Conservation (phyloP, 1,140 invertebrate genomes). For the Drosophila takahashii region DNA sequence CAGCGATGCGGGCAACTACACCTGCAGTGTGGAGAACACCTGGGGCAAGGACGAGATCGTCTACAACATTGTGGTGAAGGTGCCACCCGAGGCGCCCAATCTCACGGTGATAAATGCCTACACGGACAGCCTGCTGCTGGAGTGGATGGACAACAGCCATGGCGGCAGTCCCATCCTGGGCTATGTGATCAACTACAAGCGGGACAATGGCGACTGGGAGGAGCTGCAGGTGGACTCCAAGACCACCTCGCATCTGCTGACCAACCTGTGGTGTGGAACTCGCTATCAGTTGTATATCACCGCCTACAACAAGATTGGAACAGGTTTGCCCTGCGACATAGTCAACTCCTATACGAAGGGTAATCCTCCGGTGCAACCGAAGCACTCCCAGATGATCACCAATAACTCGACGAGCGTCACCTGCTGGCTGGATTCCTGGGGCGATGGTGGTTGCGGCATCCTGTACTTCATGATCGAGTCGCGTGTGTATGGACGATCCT, state of each 20-base stretch:
- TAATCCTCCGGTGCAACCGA: conserved; percentile 91
- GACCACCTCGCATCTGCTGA: conserved; percentile 90
- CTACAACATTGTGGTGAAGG: conserved; percentile 89
- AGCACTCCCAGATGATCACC: conserved; percentile 92
- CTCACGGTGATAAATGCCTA: conserved; percentile 89
- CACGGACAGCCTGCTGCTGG: conserved; percentile 89
- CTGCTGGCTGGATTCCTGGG: conserved; percentile 94
- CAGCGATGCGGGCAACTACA: conserved; percentile 95
- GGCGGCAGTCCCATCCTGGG: conserved; percentile 90
- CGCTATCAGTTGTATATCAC: conserved; percentile 95
- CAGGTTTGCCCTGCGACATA: conserved; percentile 94
- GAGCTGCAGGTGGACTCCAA: conserved; percentile 92
- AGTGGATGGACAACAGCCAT: conserved; percentile 89
- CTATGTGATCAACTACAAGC: conserved; percentile 94
- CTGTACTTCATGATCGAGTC: conserved; percentile 94
- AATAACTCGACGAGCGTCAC: conserved; percentile 95
- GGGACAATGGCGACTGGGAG: conserved; percentile 95
- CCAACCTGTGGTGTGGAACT: conserved; percentile 94
- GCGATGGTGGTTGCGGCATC: conserved; percentile 95
- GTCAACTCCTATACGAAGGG: conserved; percentile 93
- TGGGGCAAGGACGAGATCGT: conserved; percentile 94
- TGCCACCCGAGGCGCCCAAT: conserved; percentile 89
- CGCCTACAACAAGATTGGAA: conserved; percentile 94
- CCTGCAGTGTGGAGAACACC: conserved; percentile 92
- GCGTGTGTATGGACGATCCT: conserved; percentile 78